Evolutionary conservation across 2,113 vertebrate genomes (phyloP), one percentile per base, ranked within the genome.

Genomic region (Danionella cerebrum): DNA sequence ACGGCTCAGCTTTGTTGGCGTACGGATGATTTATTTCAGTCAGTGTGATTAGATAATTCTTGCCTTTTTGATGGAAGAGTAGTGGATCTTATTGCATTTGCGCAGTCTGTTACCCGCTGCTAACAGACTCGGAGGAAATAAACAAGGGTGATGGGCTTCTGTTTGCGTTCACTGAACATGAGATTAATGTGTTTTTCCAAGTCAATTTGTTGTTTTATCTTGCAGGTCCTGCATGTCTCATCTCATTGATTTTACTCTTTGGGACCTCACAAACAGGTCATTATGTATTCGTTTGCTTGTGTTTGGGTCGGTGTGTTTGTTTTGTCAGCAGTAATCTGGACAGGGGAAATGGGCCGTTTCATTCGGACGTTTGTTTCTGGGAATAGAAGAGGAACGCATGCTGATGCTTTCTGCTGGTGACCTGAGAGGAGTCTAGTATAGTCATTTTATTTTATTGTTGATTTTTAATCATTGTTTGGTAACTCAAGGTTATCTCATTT

Each of bases 231-330:
- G 24, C 31, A 63, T 74, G 44, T 60, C 42, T 53, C 36, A 69
- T 66, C 31, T 70, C 53, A 74, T 66, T 70, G 63, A 50, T 27
- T 74, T 65, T 74, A 55, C 71, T 69, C 71, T 64, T 45, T 52
- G 51, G 44, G 44, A 52, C 53, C 38, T 52, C 67, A 51, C 52
- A 59, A 69, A 59, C 31, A 65, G 66, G 72, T 64, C 72, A 69
- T 65, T 69, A 52, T 74, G 72, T 54, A 44, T 55, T 69, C 54
- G 63, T 69, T 69, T 73, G 66, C 41, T 47, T 65, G 52, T 65
- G 71, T 31, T 58, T 24, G 57, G 47, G 59, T 63, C 44, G 7
- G 59, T 24, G 16, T 60, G 59, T 64, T 64, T 64, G 42, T 64
- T 64, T 64, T 63, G 59, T 64, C 44, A 51, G 44, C 53, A 57